Conservation (phyloP, 2,797 vertebrate genomes). For the Hydrophis major region DNA sequence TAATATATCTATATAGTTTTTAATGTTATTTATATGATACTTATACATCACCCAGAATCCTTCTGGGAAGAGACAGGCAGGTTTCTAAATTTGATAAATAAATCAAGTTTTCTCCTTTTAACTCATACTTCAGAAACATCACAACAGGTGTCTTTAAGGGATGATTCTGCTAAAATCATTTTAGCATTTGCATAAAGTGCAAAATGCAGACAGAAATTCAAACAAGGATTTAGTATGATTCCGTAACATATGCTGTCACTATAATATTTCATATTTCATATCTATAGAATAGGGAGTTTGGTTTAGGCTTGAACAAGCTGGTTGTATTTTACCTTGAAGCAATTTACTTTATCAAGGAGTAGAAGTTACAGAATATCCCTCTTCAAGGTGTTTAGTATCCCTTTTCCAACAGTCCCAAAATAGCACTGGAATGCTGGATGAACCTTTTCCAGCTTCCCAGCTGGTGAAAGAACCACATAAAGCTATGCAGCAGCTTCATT, state of each 20-base stretch:
- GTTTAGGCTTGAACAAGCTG: neutral
- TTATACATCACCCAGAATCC: neutral
- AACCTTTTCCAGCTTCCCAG: neutral
- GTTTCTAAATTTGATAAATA: neutral
- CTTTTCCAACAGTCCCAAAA: neutral
- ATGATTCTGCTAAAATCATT: neutral
- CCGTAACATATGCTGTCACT: neutral
- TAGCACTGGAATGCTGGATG: neutral
- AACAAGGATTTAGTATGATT: neutral
- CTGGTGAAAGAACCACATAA: neutral
- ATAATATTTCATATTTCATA: neutral
- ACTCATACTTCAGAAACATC: neutral
- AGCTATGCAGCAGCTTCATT: neutral
- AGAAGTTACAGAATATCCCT: neutral
- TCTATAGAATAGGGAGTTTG: neutral
- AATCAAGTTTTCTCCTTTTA: neutral
- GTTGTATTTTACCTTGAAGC: neutral
- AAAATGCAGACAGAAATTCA: neutral
- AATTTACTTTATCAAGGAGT: neutral
- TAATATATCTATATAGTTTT: neutral
- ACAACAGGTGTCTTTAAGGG: neutral
- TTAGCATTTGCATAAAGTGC: neutral
- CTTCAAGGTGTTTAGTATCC: neutral
- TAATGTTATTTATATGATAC: neutral
- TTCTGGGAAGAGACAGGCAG: neutral